Evolutionary conservation across 2,888 invertebrate genomes (phyloP).

Genomic region (Euproctis similis): DNA sequence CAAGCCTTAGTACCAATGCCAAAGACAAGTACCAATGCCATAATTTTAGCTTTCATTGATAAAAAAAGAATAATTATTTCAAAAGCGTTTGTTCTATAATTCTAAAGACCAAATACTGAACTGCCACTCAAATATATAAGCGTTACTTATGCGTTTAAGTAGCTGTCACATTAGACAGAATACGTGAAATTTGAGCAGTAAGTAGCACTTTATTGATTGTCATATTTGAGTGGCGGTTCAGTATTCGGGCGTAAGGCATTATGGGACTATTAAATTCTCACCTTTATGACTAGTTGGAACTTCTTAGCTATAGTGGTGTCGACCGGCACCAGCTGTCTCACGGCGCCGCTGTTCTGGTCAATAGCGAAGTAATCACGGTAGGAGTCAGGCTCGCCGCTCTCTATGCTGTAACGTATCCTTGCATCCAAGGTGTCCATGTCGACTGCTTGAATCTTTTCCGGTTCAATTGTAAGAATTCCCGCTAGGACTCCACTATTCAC

Average conservation of each 20-base stretch:
- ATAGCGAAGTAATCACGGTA: constrained; percentile 89
- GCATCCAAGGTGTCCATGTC: constrained; percentile 93
- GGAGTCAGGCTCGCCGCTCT: constrained; percentile 85
- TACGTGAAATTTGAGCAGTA: too few species aligned
- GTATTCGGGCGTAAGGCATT: too few species aligned
- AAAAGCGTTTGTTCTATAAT: too few species aligned
- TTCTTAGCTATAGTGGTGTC: constrained; percentile 86
- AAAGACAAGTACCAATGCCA: too few species aligned
- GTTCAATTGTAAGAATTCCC: constrained; percentile 87
- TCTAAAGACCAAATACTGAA: background rate
- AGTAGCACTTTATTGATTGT: too few species aligned
- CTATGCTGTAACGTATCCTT: constrained; percentile 87
- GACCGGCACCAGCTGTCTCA: constrained; percentile 86
- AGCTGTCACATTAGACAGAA: too few species aligned
- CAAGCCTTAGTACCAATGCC: too few species aligned
- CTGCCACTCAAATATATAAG: too few species aligned
- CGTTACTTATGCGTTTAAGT: too few species aligned
- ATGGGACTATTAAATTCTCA: constrained; percentile 37
- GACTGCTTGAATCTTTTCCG: constrained; percentile 92
- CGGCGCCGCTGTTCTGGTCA: constrained; percentile 85
- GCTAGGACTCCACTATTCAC: constrained; percentile 88
- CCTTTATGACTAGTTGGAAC: constrained; percentile 88
- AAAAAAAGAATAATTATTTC: too few species aligned
- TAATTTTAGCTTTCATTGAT: too few species aligned
- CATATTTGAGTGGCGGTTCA: too few species aligned